Evolutionary conservation across 2,797 vertebrate species (phyloP), one percentile per base, ranked within the genome.

Genomic region (Chelonia mydas): DNA sequence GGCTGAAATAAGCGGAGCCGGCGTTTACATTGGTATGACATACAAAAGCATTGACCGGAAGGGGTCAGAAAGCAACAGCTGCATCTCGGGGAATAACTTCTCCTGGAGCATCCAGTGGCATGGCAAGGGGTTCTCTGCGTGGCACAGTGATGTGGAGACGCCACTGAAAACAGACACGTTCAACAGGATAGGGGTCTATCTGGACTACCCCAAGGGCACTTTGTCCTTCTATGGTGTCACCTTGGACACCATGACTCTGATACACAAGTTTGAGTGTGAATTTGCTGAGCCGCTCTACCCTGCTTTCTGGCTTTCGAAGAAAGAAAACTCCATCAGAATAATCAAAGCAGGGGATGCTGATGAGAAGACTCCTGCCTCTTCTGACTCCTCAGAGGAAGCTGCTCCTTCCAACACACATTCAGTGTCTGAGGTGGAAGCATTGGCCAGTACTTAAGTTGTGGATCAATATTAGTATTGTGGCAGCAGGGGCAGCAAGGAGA

Each of bases 81-180:
- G 98, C 96, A 98, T 99, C 95, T 98, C 96, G 0, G 98, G 98
- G 3, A 99, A 99, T 85, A 92, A 97, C 96, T 98, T 98, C 97
- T 99, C 98, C 79, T 99, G 99, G 99, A 99, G 98, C 80, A 95
- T 99, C 5, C 98, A 98, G 57, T 98, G 98, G 98, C 98, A 98
- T 0, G 98, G 99, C 2, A 99, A 98, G 85, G 96, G 97, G 51
- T 99, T 99, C 98, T 98, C 98, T 0, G 98, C 98, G 17, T 99
- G 99, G 99, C 98, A 99, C 97, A 98, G 98, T 1, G 98, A 98
- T 10, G 97, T 98, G 54, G 99, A 99, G 92, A 98, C 97, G 0
- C 98, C 97, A 0, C 97, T 99, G 55, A 98, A 84, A 5, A 96
- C 74, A 6, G 96, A 92, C 3, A 98, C 96, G 92, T 98, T 98